Evolutionary conservation across 2,888 invertebrate genomes (phyloP).

Genomic region (Meiosimyza platycephala): DNA sequence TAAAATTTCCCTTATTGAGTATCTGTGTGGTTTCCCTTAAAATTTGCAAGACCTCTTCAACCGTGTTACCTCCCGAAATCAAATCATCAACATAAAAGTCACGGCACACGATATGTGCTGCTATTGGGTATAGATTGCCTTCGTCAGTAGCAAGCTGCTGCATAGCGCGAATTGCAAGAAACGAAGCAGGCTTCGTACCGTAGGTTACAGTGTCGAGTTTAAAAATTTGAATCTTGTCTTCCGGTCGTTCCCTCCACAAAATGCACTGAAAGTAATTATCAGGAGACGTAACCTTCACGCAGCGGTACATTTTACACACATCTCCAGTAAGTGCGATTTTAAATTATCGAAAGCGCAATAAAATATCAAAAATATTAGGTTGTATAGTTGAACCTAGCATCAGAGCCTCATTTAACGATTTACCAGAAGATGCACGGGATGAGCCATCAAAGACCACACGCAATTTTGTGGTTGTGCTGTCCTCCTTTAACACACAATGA

Average conservation of each 20-base stretch:
- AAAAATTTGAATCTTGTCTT: slow-evolving; percentile 30
- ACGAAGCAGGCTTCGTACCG: too few species aligned
- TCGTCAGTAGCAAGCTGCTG: slow-evolving; percentile 55
- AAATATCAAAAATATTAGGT: neutral
- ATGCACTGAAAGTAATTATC: slow-evolving; percentile 38
- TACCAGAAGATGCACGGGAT: slow-evolving; percentile 2
- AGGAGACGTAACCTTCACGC: slow-evolving; percentile 31
- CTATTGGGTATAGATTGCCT: slow-evolving; percentile 41
- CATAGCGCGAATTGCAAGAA: slow-evolving; percentile 35
- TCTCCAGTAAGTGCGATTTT: slow-evolving; percentile 27
- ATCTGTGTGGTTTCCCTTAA: slow-evolving; percentile 32
- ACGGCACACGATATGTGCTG: slow-evolving; percentile 36
- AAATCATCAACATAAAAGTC: slow-evolving; percentile 50
- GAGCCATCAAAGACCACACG: slow-evolving; percentile 32
- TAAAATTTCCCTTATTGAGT: slow-evolving; percentile 38
- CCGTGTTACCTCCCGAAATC: slow-evolving; percentile 38
- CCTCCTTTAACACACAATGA: slow-evolving; percentile 14
- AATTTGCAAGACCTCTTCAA: slow-evolving; percentile 37
- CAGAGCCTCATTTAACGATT: slow-evolving; percentile 14
- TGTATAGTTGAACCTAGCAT: slow-evolving; percentile 20
- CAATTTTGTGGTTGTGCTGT: slow-evolving; percentile 34
- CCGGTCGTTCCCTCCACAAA: slow-evolving; percentile 34
- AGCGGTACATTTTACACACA: too few species aligned
- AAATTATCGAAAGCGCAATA: slow-evolving; percentile 17
- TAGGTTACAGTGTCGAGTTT: slow-evolving; percentile 34